Conservation (phyloP, 2,113 vertebrate species). For the Morone chrysops region DNA sequence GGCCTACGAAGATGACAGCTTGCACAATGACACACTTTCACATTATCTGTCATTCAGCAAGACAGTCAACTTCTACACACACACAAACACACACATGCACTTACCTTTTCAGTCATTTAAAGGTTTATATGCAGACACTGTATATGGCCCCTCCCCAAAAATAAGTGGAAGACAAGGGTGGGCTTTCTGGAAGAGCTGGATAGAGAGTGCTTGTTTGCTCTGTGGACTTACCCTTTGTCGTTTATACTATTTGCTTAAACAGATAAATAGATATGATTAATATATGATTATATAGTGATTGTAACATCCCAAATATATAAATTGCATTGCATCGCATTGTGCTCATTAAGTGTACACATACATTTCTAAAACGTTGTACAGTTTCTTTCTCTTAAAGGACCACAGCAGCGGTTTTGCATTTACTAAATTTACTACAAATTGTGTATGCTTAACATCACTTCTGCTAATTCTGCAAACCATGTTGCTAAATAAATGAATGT, state of each 20-base stretch:
- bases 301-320: not conserved
- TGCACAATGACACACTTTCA: constrained; percentile 79
- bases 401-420: not conserved
- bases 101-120: constrained; percentile 32
- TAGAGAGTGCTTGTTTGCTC: constrained; percentile 30
- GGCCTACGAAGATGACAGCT: constrained; percentile 77
- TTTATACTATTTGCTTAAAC: not conserved
- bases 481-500: not conserved
- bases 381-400: not conserved
- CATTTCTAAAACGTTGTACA: not conserved
- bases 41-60: constrained; percentile 76
- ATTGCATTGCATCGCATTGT: not conserved
- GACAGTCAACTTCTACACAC: constrained; percentile 58
- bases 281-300: not conserved
- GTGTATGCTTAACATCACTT: not conserved
- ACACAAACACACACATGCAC: constrained; percentile 40
- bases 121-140: constrained; percentile 27
- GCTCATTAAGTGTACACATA: not conserved
- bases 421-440: not conserved
- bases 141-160: constrained; percentile 6
- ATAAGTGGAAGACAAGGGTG: constrained; percentile 31
- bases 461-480: not conserved
- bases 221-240: not conserved
- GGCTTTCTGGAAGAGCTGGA: constrained; percentile 34
- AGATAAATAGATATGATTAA: not conserved